Evolutionary conservation across 2,888 invertebrate species (phyloP), one percentile per base, ranked within the genome.

Genomic region (Stictocephala bisonia): DNA sequence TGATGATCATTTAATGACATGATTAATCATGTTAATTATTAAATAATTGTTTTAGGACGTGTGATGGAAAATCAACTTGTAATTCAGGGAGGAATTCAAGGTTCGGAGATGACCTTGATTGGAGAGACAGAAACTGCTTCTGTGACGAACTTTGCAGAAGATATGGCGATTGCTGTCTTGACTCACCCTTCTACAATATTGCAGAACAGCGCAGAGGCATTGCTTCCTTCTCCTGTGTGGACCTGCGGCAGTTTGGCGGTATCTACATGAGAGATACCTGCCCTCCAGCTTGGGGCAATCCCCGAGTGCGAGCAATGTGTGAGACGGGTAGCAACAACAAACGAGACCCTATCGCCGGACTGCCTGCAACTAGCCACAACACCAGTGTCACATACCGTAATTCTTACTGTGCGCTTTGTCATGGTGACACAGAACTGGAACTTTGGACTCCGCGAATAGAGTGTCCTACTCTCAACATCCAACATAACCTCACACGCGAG

Each of bases 91-190:
- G 64, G 64, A 67, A 53, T 15, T 76, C 79, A n/a, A 79, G 81
- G 24, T 74, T 80, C 20, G 77, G 75, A 13, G 79, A 79, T 27
- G 77, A 78, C 20, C 71, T 79, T 35, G 82, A 83, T 79, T 83
- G 83, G 83, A 80, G 81, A 67, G 80, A 81, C 20, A 79, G 84
- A 26, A 84, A 84, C 79, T 86, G 86, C 78, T 80, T 84, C 58
- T 86, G 86, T 77, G 86, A 86, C 75, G 79, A 81, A 40, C 79
- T 80, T 31, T 86, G 86, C 78, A 80, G 81, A 18, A 79, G 80
- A 11, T 86, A 84, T 75, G 85, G 85, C 26, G 86, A 86, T 79
- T 86, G 86, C 76, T 86, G 86, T 74, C 79, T 83, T 26, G 85
- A 86, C 77, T 84, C 85, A 0, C 72, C 75, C 4, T 70, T 77